Base-by-base conservation (phyloP, 2,113 vertebrate species). In the Gadus macrocephalus region DNA sequence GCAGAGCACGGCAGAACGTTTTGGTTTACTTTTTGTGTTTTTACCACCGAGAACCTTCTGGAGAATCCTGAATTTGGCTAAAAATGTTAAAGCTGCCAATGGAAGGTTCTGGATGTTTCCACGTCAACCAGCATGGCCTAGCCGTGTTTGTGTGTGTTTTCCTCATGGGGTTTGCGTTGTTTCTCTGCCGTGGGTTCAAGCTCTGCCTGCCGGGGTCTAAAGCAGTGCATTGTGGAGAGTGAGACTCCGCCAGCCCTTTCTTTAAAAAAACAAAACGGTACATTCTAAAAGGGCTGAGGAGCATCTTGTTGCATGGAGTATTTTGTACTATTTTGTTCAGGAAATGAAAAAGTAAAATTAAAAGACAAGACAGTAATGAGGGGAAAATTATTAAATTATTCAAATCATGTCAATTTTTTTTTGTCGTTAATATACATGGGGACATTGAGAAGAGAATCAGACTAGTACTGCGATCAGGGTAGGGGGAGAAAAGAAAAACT, bases 221-320 rank as follows among this genome's bases (percentile, higher is more conserved):
- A 77, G 80, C 70, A 73, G 78, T 74, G 27, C 70, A 71, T 17
- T 49, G 67, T 4, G 0, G 22, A 0, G 25, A 75, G 74, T 19
- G 38, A 65, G 75, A 70, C 75, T 74, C 88, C 66, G 68, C 53
- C 4, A 53, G 79, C 85, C 87, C 82, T 76, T 89, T 83, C 85
- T 89, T 90, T 83, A 89, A 84, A 70, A 66, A 89, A 58, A 62
- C 87, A 87, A 89, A 9, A 49, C 12, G 42, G 42, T 87, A 91
- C 87, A 89, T 91, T 91, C 89, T 85, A 90, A 89, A 90, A 88
- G 85, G 85, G 81, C 63, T 64, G 64, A 78, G 16, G 81, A 67
- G 77, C 73, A 72, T 84, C 85, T 53, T 82, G 83, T 73, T 71
- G 78, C 73, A 78, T 68, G 74, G 76, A 77, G 85, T 64, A 74